Base-by-base conservation (phyloP, 1,140 invertebrate genomes). In the Hylyphantes graminicola region DNA sequence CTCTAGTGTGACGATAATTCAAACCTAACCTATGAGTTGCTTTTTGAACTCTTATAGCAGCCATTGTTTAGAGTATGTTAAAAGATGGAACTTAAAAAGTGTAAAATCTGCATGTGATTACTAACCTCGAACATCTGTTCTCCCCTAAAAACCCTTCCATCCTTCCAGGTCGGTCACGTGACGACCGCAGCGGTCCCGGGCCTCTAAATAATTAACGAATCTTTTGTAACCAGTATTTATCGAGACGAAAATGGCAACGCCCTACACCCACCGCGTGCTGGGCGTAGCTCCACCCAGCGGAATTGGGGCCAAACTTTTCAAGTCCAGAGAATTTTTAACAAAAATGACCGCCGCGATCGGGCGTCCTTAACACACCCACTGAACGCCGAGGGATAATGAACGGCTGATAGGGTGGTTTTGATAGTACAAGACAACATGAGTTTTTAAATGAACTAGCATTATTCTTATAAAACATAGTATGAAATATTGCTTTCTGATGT, bases 151-250 rank as follows among this genome's bases (percentile, higher is more conserved):
- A 35, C 35, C 35, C 35, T 35, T 53, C 35, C 35, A 35, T 76
- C 59, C 15, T 48, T 51, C 59, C 19, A 61, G 9, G 17, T 4
- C 13, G 61, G 48, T 65, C 61, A 78, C 63, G 75, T 55, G 75
- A 65, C 53, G 17, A 35, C 15, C 53, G 63, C 51, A 54, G 17
- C 51, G 63, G 61, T 35, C 53, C 17, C 57, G 35, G 12, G 79
- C 55, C 55, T 67, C 70, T 82, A 82, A 82, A 82, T 82, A 82
- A 82, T 82, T 82, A 82, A 82, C 70, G 80, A 82, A 74, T 57
- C 79, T 74, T 82, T 82, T 82, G 80, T 82, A 82, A 82, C 80
- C 70, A 82, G 80, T 82, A 82, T 82, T 82, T 82, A 82, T 82
- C 80, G 70, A 55, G 80, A 53, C 67, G 19, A 82, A 70, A 74